Base-by-base conservation (phyloP, 1,140 invertebrate genomes). In the Ruditapes philippinarum region DNA sequence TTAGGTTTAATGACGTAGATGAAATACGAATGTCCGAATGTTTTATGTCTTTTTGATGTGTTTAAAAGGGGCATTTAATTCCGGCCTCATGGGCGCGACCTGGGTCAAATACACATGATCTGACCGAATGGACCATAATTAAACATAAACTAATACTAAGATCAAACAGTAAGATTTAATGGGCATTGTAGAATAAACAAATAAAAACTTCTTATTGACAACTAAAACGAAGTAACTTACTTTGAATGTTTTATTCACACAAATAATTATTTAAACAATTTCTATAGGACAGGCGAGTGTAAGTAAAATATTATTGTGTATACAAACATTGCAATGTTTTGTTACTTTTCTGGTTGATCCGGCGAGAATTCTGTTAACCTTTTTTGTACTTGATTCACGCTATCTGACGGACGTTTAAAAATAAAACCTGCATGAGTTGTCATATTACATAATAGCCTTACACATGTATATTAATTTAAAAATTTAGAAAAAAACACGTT, bases 1-100 rank as follows among this genome's bases (percentile, higher is more conserved):
- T 81, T 62, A 38, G 33, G 25, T 81, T 81, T 81, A 81, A 81
- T 81, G 79, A 81, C 79, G 19, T 25, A 22, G 4, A 81, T 81
- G 40, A 81, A n/a, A n/a, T 45, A 28, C 1, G 51, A 49, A 42
- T 81, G 57, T 65, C 79, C 54, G 25, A 40, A 40, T 81, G 49
- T 65, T 65, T 57, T 57, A 81, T 62, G 79, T 40, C 54, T 40
- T 62, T 81, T 81, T 81, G 40, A 62, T 40, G 36, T 62, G 79
- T 81, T 62, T 36, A 78, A 78, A n/a, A 33, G 74, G 74, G 45
- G 74, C 74, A 54, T 40, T 80, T 81, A 40, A 62, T 65, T 49
- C 79, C 25, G 51, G 28, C 36, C 60, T 11, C 25, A 45, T 19
- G 45, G 40, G 42, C 14, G 4, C 57, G 79, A 81, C 79, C 79